Conservation (phyloP, 2,888 invertebrate species). For the Bruchidius siliquastri region DNA sequence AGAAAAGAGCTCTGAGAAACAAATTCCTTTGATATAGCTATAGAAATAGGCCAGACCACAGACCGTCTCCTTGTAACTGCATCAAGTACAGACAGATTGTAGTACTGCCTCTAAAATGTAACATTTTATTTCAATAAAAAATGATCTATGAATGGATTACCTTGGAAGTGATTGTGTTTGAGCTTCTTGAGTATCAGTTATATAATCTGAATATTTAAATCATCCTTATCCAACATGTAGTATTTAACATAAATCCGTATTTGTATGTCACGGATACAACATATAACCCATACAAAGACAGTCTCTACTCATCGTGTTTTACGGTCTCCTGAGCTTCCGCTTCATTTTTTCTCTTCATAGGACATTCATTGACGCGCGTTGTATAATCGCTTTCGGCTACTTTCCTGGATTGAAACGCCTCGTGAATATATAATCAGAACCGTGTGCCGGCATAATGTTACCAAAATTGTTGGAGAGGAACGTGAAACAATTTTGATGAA, state of each 20-base stretch:
- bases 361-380: not conserved
- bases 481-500: not conserved
- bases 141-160: too few species aligned
- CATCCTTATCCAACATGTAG: not conserved
- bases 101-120: too few species aligned
- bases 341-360: not conserved
- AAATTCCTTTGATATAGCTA: too few species aligned
- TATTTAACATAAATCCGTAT: not conserved
- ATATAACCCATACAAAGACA: not conserved
- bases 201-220: not conserved
- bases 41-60: too few species aligned
- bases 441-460: not conserved
- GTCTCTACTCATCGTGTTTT: not conserved
- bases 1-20: too few species aligned
- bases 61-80: too few species aligned
- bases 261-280: not conserved
- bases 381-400: not conserved
- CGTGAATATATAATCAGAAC: not conserved
- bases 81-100: too few species aligned
- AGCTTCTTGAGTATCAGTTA: too few species aligned
- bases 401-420: not conserved
- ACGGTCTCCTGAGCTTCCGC: not conserved
- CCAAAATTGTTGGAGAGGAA: not conserved
- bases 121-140: too few species aligned
- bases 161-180: too few species aligned